A percentile compares a stretch with the other conserved stretches of the same genome.
phyloP scores from a whole-genome alignment of 2,888 invertebrate genomes.

The Galeopsomyia nigrocyanea region DNA sequence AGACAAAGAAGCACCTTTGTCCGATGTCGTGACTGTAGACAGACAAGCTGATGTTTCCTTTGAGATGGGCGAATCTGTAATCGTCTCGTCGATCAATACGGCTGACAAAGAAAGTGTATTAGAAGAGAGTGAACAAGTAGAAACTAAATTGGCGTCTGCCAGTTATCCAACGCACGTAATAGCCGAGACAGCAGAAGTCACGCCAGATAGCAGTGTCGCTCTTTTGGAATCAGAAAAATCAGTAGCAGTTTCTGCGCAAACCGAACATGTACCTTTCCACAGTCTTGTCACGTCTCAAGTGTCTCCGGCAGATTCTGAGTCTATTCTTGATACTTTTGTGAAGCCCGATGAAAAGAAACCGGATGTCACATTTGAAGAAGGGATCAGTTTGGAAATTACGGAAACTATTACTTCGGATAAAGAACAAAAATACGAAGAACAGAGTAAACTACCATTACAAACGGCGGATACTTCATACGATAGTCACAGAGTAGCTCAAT shows the following conservation, averaged over 20 bases:
- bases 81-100: constrained; percentile 58
- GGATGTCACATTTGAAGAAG: constrained; percentile 65
- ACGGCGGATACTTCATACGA: constrained; percentile 67
- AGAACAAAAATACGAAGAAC: constrained; percentile 64
- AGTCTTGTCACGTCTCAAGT: constrained; percentile 69
- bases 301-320: constrained; percentile 61
- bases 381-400: constrained; percentile 71
- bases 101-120: constrained; percentile 59
- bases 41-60: constrained; percentile 70
- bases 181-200: constrained; percentile 64
- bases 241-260: constrained; percentile 70
- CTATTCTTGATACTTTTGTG: constrained; percentile 58
- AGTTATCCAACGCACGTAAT: constrained; percentile 65
- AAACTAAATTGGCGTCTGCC: constrained; percentile 64
- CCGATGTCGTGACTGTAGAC: constrained; percentile 70
- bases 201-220: constrained; percentile 58
- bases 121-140: constrained; percentile 57
- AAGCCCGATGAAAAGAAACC: constrained; percentile 62
- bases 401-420: constrained; percentile 71
- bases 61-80: constrained; percentile 59
- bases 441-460: constrained; percentile 56
- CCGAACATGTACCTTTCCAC: constrained; percentile 72
- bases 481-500: constrained; percentile 73
- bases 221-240: constrained; percentile 64
- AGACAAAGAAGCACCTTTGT: constrained; percentile 61